Base-by-base conservation (phyloP, 2,113 vertebrate genomes). In the Saguinus midas region DNA sequence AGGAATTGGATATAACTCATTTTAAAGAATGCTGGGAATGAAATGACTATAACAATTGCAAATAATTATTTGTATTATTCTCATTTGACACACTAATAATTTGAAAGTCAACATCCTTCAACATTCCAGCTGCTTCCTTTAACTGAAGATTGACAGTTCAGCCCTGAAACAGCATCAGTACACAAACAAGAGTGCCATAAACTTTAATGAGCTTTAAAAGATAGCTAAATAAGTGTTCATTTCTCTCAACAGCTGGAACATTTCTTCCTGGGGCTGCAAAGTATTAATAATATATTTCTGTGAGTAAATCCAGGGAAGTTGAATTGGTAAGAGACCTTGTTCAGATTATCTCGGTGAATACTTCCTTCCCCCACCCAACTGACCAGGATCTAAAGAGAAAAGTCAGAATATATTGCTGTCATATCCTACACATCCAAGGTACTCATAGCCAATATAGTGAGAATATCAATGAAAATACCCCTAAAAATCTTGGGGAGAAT, bases 121-220 rank as follows among this genome's bases (percentile, higher is more conserved):
- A 45, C 52, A 21, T 76, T 25, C 64, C 48, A 84, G 37, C 73
- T 72, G n/a, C 61, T 96, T 92, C 68, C 68, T 83, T 70, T 80
- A 94, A 93, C 23, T 80, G 75, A 83, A 91, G 43, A 80, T 50
- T 16, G 55, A 52, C 48, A 48, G 48, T 14, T 8, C 6, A 23
- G n/a, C 61, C 20, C 29, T 13, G 48, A 92, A 81, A 78, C 29
- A 50, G 55, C 10, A 37, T 37, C 76, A 40, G 32, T 17, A 61
- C 20, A 48, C 27, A 86, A 95, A 94, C 23, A 21, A 79, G 61
- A 76, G 18, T 27, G 35, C 50, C 64, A 76, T 87, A 87, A 95
- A 76, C 66, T 84, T 86, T 72, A 96, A 87, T 25, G 86, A 97
- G 89, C 80, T 96, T 68, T 50, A 57, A 94, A 88, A 97, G 96